Evolutionary conservation across 1,140 invertebrate genomes (phyloP), one percentile per base, ranked within the genome.

Genomic region (Anoplophora glabripennis): DNA sequence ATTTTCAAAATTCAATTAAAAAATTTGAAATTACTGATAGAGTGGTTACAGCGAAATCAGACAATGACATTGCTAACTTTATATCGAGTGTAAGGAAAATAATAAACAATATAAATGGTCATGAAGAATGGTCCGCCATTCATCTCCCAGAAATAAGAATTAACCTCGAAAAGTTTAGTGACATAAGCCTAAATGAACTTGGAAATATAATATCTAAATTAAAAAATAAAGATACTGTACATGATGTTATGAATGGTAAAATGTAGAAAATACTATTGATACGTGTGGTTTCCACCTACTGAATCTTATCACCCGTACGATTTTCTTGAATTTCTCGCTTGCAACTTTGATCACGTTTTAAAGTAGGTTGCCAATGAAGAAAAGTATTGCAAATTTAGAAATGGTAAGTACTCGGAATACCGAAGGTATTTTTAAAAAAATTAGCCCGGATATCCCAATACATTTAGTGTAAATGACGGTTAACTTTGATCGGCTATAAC

Each of bases 61-160:
- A 48, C 28, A 48, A 48, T 33, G 46, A 48, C 33, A 48, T 48
- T 33, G 46, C 46, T 48, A 21, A 48, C 33, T 48, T 48, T 33
- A 48, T 48, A 48, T 48, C 21, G 17, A 48, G 46, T 48, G 46
- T 48, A 48, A 21, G 12, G 12, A 14, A 45, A 5, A 3, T 45
- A 45, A 17, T 45, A 8, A 21, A 34, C 33, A 48, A 10, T 12
- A 28, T 48, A 48, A 48, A 48, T 48, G 8, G 8, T 48, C 17
- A 48, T 48, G 21, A 48, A 15, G 46, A 48, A 48, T 48, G 46
- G 46, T 48, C 33, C 18, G 46, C 46, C 15, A 48, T 10, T 28
- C 21, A 48, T 17, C 42, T 40, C 4, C 11, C 14, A 45, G 44
- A 45, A 3, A 45, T 21, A 48, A 48, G 15, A 48, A 48, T 21